Evolutionary conservation across 2,113 vertebrate species (phyloP).

Genomic region (Siniperca knerii): DNA sequence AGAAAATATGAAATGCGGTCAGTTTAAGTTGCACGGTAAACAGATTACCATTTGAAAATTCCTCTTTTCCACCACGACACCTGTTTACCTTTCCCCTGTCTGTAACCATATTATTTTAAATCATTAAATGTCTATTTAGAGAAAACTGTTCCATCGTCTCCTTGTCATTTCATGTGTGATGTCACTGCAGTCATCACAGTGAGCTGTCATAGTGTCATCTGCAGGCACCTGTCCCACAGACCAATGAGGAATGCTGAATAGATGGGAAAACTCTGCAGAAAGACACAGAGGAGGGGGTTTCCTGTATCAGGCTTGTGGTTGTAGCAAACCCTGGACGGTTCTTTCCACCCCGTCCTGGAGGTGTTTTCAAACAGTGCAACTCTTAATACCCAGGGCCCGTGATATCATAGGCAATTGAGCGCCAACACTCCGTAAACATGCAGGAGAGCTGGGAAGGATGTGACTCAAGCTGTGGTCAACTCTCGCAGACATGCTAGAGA

Average conservation of each 20-base stretch:
- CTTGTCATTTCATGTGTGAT: slow-evolving; percentile 56
- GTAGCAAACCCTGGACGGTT: slow-evolving; percentile 54
- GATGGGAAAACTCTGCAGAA: slow-evolving; percentile 47
- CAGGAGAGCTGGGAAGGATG: slow-evolving; percentile 74
- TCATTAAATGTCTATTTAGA: slow-evolving; percentile 84
- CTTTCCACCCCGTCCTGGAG: slow-evolving; percentile 70
- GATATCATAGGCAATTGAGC: slow-evolving; percentile 69
- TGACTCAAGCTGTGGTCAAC: slow-evolving; percentile 79
- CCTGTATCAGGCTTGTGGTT: slow-evolving; percentile 40
- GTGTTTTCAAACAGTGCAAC: slow-evolving; percentile 56
- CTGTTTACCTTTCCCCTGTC: slow-evolving; percentile 53
- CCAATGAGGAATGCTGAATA: slow-evolving; percentile 40
- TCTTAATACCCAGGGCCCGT: slow-evolving; percentile 53
- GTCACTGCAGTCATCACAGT: slow-evolving; percentile 40
- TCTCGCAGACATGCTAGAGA: slow-evolving; percentile 53
- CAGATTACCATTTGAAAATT: slow-evolving; percentile 35
- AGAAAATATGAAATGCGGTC: slow-evolving; percentile 8
- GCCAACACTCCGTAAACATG: slow-evolving; percentile 71
- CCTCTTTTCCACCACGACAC: slow-evolving; percentile 40
- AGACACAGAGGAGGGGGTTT: slow-evolving; percentile 25
- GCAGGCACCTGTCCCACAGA: slow-evolving; percentile 49
- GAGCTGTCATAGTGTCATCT: slow-evolving; percentile 32
- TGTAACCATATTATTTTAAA: slow-evolving; percentile 72
- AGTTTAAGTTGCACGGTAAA: slow-evolving; percentile 44
- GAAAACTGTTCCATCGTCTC: slow-evolving; percentile 65